Conservation (phyloP, 2,888 invertebrate genomes). For the Pristionchus japonicus region DNA sequence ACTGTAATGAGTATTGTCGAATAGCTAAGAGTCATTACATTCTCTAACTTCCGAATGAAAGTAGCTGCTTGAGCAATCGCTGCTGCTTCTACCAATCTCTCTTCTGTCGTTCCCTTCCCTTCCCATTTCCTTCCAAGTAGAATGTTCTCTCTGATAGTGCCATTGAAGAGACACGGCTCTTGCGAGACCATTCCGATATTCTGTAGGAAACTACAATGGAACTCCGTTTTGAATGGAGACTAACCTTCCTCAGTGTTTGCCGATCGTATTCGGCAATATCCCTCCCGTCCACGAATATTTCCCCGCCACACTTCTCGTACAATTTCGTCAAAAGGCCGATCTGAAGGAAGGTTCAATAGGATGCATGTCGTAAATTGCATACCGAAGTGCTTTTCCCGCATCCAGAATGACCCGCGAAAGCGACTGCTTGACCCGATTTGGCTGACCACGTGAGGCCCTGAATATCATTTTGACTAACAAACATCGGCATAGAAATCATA, state of each 20-base stretch:
- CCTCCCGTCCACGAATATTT: slow-evolving; percentile 11
- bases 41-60: neutral
- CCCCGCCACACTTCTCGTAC: neutral
- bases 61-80: neutral
- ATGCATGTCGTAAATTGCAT: too few species aligned
- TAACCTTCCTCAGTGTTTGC: neutral
- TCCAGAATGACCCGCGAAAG: slow-evolving; percentile 35
- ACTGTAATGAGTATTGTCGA: neutral
- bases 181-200: slow-evolving; percentile 50
- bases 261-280: neutral
- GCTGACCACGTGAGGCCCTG: slow-evolving; percentile 30
- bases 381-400: slow-evolving; percentile 44
- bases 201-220: neutral
- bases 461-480: neutral
- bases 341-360: too few species aligned
- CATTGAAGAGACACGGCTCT: slow-evolving; percentile 49
- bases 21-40: neutral
- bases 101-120: slow-evolving; percentile 2
- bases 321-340: slow-evolving; percentile 17
- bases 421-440: neutral
- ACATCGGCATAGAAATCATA: neutral
- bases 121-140: slow-evolving; percentile 23
- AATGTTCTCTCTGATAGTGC: slow-evolving; percentile 48
- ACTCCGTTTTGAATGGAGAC: neutral
- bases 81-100: neutral